Evolutionary conservation across 2,797 vertebrate species (phyloP), one percentile per base, ranked within the genome.

Genomic region (Tiaroga cobitis): DNA sequence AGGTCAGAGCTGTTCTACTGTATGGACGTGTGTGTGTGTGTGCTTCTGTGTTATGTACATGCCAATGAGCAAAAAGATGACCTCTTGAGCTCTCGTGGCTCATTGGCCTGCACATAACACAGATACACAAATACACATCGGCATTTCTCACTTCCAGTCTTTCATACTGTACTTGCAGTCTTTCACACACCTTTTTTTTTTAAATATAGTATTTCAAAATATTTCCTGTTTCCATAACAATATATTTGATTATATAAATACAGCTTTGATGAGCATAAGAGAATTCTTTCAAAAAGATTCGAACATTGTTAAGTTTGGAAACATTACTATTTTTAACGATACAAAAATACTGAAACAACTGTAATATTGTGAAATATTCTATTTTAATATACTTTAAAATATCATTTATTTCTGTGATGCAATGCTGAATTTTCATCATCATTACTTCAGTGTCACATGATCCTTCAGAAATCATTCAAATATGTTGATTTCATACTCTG

Each of bases 31-130:
- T 34, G 37, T 37, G 29, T 80, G 54, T 63, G 41, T 84, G 49
- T 61, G 21, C 39, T 15, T 67, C 82, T 51, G 37, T 79, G 67
- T 85, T 70, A 61, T 72, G 83, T 26, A 29, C 39, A 77, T 7
- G 19, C 61, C 63, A 63, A 21, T 85, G 41, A 85, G 24, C 41
- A 21, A 74, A 54, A 80, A 80, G 13, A 46, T 85, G 76, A 80
- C 76, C 10, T 85, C 41, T 73, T 63, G 54, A 59, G 56, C 29
- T 61, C 15, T 63, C 0, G n/a, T 26, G 54, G 69, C 43, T 85
- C 69, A 80, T 73, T 51, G 41, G 32, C 8, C 32, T 85, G 84
- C 67, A 29, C 65, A 79, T 9, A 59, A 72, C 11, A 61, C 8
- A 59, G 7, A 81, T 11, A 80, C 32, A 69, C 32, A 29, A 8